Conservation (phyloP, 2,113 vertebrate species). For the Myocastor coypus region DNA sequence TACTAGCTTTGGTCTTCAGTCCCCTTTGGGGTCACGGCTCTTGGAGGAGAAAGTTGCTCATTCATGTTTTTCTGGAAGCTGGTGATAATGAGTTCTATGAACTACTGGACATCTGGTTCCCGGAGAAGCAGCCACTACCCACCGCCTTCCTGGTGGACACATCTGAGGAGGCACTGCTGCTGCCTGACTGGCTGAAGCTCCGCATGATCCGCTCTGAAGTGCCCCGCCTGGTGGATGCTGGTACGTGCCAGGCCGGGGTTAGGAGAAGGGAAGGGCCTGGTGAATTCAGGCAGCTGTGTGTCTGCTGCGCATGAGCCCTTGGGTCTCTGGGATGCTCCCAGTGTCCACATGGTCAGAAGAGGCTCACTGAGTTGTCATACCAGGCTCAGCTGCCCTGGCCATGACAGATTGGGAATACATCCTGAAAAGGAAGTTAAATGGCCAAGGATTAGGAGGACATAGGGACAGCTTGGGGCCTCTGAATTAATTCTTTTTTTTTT, state of each 20-base stretch:
- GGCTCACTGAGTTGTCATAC: accelerated
- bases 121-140: constrained; percentile 96
- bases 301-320: neutral
- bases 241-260: constrained; percentile 79
- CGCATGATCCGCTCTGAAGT: constrained; percentile 99
- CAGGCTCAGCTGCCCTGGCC: neutral
- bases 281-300: accelerated
- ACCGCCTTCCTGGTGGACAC: constrained; percentile 99
- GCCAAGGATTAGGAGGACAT: no score
- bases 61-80: constrained; percentile 21
- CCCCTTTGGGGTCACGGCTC: no score
- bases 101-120: constrained; percentile 98
- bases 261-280: no score
- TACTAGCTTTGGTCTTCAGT: neutral
- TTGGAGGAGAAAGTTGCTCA: accelerated
- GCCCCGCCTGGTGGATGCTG: constrained; percentile 95
- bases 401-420: accelerated
- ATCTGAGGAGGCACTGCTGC: constrained; percentile 96
- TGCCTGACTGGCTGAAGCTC: constrained; percentile 98
- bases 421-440: neutral
- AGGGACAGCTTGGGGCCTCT: accelerated
- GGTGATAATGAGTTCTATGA: constrained; percentile 93
- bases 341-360: accelerated
- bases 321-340: no score
- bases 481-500: neutral